phyloP scores from a whole-genome alignment of 2,888 invertebrate genomes.

The Lasioglossum malachurum region DNA sequence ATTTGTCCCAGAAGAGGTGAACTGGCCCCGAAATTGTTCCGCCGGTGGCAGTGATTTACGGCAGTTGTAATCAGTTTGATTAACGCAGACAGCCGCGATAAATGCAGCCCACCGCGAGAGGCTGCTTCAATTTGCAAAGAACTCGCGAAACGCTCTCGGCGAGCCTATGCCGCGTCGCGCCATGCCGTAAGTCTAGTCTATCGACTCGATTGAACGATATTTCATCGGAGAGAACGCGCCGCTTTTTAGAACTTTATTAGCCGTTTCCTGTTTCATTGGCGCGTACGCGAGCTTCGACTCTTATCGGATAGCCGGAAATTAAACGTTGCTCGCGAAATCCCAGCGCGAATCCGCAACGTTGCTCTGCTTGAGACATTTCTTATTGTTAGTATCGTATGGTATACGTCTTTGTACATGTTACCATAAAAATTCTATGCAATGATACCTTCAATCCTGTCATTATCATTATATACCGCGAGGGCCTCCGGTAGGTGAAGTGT shows the following conservation, averaged over 20 bases:
- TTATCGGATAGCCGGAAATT: neutral
- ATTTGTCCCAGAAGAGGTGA: constrained; percentile 60
- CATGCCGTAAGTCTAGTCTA: constrained; percentile 13
- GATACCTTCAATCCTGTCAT: too few species aligned
- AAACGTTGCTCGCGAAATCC: neutral
- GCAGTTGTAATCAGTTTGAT: constrained; percentile 63
- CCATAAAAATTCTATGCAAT: too few species aligned
- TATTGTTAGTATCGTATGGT: too few species aligned
- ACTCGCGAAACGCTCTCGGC: constrained; percentile 36
- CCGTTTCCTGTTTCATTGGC: neutral
- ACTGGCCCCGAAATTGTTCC: constrained; percentile 58
- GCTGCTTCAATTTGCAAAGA: constrained; percentile 54
- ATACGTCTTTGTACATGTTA: neutral
- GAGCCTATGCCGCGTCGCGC: neutral
- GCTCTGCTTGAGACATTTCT: too few species aligned
- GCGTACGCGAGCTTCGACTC: neutral
- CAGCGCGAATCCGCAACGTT: neutral
- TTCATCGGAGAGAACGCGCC: neutral
- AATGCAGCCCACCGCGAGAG: constrained; percentile 45
- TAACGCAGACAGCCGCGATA: constrained; percentile 61
- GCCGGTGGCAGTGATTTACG: constrained; percentile 56
- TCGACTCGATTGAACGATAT: constrained; percentile 31
- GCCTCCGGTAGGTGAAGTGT: too few species aligned
- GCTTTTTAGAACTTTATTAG: neutral
- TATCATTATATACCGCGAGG: too few species aligned